Percentiles rank a stretch among this genome's conserved stretches.
Evolutionary conservation across 2,797 vertebrate species (phyloP).

Genomic region (Octomys mimax): DNA sequence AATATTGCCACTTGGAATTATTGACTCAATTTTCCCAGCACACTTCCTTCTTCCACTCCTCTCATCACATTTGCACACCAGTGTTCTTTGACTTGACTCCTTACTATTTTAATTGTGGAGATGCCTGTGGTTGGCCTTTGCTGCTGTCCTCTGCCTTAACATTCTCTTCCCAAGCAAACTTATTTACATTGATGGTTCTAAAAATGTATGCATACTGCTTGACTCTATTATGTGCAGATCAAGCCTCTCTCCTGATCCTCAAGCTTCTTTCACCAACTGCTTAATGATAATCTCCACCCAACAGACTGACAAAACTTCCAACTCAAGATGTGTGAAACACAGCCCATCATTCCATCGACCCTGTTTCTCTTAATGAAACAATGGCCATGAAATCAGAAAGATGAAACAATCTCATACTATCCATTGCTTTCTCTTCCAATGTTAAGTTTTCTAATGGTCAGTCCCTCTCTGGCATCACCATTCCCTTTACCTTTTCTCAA

Average conservation of each 20-base stretch:
- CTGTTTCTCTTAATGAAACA: constrained; percentile 42
- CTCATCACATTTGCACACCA: neutral
- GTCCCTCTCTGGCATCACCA: neutral
- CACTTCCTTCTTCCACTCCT: neutral
- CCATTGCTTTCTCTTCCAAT: constrained; percentile 5
- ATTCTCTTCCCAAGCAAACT: neutral
- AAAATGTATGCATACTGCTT: neutral
- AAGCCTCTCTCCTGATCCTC: neutral
- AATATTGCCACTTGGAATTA: neutral
- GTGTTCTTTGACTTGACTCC: neutral
- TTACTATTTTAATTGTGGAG: neutral
- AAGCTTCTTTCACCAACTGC: constrained; percentile 2
- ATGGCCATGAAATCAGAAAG: constrained; percentile 9
- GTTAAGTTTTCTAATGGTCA: neutral
- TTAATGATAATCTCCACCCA: neutral
- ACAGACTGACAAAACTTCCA: neutral
- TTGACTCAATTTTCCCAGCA: neutral
- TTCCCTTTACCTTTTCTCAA: neutral
- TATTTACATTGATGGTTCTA: neutral
- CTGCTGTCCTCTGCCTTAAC: neutral
- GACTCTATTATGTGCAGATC: neutral
- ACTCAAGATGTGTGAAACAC: constrained; percentile 3
- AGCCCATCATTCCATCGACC: neutral
- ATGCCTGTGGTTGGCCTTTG: neutral
- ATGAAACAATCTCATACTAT: neutral